phyloP scores from a whole-genome alignment of 2,113 vertebrate genomes.

The Canis aureus region DNA sequence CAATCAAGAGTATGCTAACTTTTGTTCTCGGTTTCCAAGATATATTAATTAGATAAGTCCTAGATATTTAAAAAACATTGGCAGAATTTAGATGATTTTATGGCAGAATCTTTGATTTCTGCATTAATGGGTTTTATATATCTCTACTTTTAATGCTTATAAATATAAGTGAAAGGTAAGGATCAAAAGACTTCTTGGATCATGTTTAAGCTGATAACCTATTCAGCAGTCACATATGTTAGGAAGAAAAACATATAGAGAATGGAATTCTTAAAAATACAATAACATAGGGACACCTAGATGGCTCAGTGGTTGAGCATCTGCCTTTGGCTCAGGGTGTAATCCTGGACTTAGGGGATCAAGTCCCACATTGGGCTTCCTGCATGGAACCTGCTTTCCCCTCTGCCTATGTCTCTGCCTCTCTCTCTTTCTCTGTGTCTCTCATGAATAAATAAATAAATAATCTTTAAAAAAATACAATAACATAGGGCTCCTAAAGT shows the following conservation, averaged over 20 bases:
- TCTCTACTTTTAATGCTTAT: neutral
- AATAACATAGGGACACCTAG: neutral
- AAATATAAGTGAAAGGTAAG: neutral
- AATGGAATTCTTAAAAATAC: slow-evolving; percentile 23
- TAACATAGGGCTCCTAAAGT: neutral
- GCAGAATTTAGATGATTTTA: slow-evolving; percentile 9
- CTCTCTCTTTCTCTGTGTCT: no score
- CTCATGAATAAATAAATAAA: no score
- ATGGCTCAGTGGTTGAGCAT: no score
- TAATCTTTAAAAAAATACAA: no score
- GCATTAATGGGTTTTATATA: neutral
- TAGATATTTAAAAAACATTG: neutral
- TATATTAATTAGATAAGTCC: neutral
- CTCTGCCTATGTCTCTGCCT: no score
- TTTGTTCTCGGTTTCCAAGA: neutral
- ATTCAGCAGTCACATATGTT: neutral
- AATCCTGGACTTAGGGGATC: no score
- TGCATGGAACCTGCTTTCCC: no score
- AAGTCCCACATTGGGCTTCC: no score
- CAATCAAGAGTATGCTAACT: neutral
- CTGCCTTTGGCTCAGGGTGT: no score
- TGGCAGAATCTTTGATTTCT: neutral
- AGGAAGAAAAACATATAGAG: slow-evolving; percentile 33
- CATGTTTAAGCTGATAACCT: neutral
- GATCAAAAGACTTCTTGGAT: slow-evolving; percentile 46